phyloP scores from a whole-genome alignment of 2,113 vertebrate genomes.

The Planiliza haematocheilus region DNA sequence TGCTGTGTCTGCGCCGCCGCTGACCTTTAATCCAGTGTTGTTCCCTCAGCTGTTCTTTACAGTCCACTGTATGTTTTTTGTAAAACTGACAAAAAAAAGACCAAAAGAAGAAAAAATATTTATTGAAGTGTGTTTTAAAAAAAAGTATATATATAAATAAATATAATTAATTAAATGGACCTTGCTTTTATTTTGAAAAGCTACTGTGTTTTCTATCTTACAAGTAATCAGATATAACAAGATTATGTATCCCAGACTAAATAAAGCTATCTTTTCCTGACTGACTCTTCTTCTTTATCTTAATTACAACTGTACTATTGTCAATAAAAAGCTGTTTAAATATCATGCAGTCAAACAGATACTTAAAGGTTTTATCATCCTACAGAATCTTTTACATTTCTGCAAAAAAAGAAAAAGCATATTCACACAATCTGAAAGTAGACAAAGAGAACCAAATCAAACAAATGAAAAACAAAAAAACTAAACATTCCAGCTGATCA shows the following conservation, averaged over 20 bases:
- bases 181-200: slow-evolving; percentile 86
- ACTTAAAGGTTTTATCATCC: no score
- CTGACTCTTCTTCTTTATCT: slow-evolving; percentile 14
- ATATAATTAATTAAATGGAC: slow-evolving; percentile 75
- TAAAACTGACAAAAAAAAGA: slow-evolving; percentile 66
- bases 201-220: slow-evolving; percentile 83
- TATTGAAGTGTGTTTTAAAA: slow-evolving; percentile 85
- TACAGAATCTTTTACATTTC: no score
- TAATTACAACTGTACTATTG: not conserved
- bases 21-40: slow-evolving; percentile 68
- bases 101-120: slow-evolving; percentile 77
- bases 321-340: no score
- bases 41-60: slow-evolving; percentile 55
- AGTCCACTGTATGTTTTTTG: slow-evolving; percentile 71
- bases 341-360: no score
- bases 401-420: no score
- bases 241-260: slow-evolving; percentile 78
- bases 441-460: no score
- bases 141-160: slow-evolving; percentile 45
- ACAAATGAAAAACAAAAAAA: no score
- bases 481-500: no score
- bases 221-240: slow-evolving; percentile 78
- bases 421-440: no score
- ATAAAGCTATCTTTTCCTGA: slow-evolving; percentile 83
- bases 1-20: slow-evolving; percentile 54